Evolutionary conservation across 2,888 invertebrate species (phyloP), one percentile per base, ranked within the genome.

Genomic region (Actias luna): DNA sequence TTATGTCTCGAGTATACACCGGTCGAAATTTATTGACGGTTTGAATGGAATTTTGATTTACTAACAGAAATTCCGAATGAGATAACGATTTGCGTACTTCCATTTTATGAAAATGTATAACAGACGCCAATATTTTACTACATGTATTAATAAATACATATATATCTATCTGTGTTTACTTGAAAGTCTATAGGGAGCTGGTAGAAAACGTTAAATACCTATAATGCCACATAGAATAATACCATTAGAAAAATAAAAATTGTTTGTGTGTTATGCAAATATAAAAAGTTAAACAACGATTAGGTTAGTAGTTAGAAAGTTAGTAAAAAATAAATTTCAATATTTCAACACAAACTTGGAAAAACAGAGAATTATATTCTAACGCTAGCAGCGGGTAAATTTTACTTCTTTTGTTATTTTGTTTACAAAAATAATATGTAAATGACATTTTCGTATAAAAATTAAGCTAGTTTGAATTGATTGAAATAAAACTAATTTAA

Each of bases 1-100:
- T 71, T 69, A 69, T 66, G 69, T 65, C 67, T 68, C 58, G 55
- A 59, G 64, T 60, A 68, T 69, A 63, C 65, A 66, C 66, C 42
- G 55, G 55, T 16, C 55, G 29, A 18, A 57, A 58, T 58, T 62
- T 31, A 58, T 42, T 57, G 31, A 27, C 29, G 61, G 57, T 58
- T 61, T 42, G 35, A 39, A 58, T 7, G 42, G 42, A 62, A 42
- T 58, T 25, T 42, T 58, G 22, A 33, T 58, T 39, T 55, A 55
- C 29, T 55, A 29, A 27, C 29, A 55, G 29, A 27, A 55, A 29
- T 55, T 55, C 16, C 8, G n/a, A 55, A 55, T 16, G 55, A 55
- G 29, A 55, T 55, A 55, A 55, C 4, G 29, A 8, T 55, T 16
- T 55, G 10, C 2, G 22, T 50, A 50, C 10, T 8, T 22, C 18